phyloP scores from a whole-genome alignment of 2,113 vertebrate species.

The Macrotus californicus region DNA sequence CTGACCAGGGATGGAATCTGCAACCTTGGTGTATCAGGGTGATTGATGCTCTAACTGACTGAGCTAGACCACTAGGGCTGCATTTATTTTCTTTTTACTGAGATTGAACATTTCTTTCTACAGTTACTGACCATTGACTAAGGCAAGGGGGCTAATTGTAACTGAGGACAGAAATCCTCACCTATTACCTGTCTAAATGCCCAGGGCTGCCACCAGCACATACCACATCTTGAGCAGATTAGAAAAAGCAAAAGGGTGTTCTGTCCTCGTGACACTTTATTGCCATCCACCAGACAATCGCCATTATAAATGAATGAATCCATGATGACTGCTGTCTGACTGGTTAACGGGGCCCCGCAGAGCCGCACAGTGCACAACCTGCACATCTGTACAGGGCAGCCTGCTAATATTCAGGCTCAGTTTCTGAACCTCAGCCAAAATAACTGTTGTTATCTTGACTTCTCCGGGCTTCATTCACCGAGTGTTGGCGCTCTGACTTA shows the following conservation, averaged over 20 bases:
- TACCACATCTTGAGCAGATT: background rate
- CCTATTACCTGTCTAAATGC: background rate
- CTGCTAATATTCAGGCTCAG: background rate
- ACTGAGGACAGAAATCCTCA: background rate
- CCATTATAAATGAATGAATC: background rate
- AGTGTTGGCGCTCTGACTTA: background rate
- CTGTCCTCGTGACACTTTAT: background rate
- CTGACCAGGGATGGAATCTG: too few relatives aligned
- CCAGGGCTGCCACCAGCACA: background rate
- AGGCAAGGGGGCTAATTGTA: background rate
- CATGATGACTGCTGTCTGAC: background rate
- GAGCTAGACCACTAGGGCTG: too few relatives aligned
- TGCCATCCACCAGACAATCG: constrained; percentile 27
- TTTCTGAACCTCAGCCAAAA: background rate
- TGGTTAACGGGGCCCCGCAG: background rate
- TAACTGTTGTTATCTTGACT: background rate
- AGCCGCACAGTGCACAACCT: background rate
- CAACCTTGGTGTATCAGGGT: too few relatives aligned
- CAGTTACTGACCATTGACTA: background rate
- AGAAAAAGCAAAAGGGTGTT: background rate
- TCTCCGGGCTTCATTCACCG: background rate
- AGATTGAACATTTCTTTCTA: constrained; percentile 6
- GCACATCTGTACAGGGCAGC: background rate
- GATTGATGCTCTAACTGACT: too few relatives aligned
- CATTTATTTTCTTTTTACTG: background rate